Conservation (phyloP, 2,888 invertebrate genomes). For the Netelia virgata region DNA sequence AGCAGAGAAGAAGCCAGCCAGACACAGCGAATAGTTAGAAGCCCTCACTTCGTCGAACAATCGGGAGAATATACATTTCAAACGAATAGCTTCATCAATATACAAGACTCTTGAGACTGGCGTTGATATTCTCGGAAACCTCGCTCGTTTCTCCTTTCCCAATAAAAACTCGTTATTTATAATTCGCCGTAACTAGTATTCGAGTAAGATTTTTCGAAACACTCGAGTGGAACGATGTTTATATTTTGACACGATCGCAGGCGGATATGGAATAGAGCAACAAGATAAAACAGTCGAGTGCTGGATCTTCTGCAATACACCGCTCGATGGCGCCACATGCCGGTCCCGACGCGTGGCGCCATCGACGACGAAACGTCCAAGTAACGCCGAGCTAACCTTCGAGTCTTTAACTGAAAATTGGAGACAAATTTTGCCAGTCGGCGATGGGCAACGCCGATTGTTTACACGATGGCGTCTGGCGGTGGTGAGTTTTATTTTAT, state of each 20-base stretch:
- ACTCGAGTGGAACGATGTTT: too few relatives aligned
- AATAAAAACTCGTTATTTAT: background rate
- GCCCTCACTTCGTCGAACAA: conserved; percentile 21
- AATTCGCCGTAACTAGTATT: background rate
- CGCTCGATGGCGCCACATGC: conserved; percentile 4
- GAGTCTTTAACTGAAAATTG: conserved; percentile 10
- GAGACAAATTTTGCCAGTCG: conserved; percentile 48
- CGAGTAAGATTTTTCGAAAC: background rate
- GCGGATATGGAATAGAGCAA: too few relatives aligned
- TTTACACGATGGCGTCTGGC: conserved; percentile 83
- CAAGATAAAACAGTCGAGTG: background rate
- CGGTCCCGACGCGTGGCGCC: conserved; percentile 13
- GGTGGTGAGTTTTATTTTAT: conserved; percentile 78
- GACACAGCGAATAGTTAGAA: conserved; percentile 11
- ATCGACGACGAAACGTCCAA: background rate
- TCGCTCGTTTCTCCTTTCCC: background rate
- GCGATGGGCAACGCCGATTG: conserved; percentile 72
- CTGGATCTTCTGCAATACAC: background rate
- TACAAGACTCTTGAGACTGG: background rate
- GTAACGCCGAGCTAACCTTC: background rate
- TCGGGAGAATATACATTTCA: conserved; percentile 26
- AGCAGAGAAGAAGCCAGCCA: conserved; percentile 23
- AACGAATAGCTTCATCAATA: conserved; percentile 23
- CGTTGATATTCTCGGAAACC: background rate
- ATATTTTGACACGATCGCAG: too few relatives aligned